A percentile compares a stretch with the other conserved stretches of the same genome.
Conservation (phyloP, 2,113 vertebrate genomes). For the Cyanoderma ruficeps region DNA sequence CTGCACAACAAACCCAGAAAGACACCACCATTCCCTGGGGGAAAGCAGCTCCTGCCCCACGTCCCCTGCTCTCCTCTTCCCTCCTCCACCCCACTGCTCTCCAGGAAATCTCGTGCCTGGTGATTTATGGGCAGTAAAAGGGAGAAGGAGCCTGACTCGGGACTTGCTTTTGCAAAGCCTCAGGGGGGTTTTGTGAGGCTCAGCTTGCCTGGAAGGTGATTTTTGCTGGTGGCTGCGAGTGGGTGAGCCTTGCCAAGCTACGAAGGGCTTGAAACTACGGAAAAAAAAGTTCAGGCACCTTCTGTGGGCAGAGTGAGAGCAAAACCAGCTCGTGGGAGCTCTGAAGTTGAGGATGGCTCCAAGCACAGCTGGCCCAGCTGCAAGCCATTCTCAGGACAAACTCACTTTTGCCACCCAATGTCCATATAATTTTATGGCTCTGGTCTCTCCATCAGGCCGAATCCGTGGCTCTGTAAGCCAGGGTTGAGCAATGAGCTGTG, state of each 20-base stretch:
- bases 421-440: conserved; percentile 40
- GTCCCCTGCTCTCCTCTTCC: not conserved
- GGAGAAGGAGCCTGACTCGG: not conserved
- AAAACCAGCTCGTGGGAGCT: not conserved
- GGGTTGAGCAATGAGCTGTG: conserved; percentile 39
- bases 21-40: not conserved
- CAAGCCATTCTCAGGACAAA: not conserved
- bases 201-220: not conserved
- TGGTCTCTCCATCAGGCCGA: not conserved
- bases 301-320: not conserved
- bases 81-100: fast-evolving
- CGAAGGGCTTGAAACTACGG: not conserved
- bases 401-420: conserved; percentile 19
- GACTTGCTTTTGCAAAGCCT: not conserved
- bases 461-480: not conserved
- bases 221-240: not conserved
- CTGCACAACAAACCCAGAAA: not conserved
- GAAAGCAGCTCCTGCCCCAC: not conserved
- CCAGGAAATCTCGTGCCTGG: not conserved
- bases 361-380: not conserved
- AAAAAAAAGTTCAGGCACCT: not conserved
- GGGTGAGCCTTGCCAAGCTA: not conserved
- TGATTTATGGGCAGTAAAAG: not conserved
- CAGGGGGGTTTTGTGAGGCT: not conserved
- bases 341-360: not conserved